A percentile compares a stretch with the other conserved stretches of the same genome.
These are phyloP conservation scores for Halcyon leucocephala DNA, from an alignment of 2,797 vertebrate species.

Conservation along the genomic window DNA sequence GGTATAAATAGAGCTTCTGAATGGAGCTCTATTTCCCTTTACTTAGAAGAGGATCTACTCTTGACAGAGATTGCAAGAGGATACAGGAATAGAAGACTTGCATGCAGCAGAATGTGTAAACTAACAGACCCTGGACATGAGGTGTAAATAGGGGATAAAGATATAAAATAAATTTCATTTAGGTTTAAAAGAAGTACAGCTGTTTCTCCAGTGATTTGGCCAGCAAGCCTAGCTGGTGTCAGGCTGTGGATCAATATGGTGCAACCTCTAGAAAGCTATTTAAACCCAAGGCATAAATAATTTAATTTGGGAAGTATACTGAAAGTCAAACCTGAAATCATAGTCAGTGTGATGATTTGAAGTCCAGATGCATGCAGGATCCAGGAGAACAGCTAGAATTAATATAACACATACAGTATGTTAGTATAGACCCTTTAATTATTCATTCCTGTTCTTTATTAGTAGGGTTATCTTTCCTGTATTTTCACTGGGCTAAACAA, in stretches of 20 bases:
- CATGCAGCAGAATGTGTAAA: not conserved
- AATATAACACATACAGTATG: not conserved
- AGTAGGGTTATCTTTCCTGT: slow-evolving; percentile 34
- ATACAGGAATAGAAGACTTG: not conserved
- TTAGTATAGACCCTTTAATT: slow-evolving; percentile 9
- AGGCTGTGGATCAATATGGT: not conserved
- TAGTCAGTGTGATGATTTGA: not conserved
- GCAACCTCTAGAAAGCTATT: slow-evolving; percentile 8
- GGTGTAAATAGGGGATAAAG: not conserved
- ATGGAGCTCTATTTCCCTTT: not conserved
- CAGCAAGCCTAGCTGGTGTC: not conserved
- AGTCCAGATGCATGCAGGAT: not conserved
- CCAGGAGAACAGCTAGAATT: not conserved
- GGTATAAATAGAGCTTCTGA: not conserved
- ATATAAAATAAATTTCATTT: not conserved
- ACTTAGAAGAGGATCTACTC: not conserved
- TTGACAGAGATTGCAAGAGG: not conserved
- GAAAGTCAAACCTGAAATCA: not conserved
- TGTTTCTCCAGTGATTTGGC: not conserved
- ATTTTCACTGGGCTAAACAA: slow-evolving; percentile 58
- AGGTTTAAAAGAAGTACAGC: not conserved
- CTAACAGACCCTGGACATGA: not conserved
- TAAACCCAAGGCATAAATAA: slow-evolving; percentile 11
- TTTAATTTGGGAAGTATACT: not conserved
- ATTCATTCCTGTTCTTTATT: slow-evolving; percentile 54